Evolutionary conservation across 1,140 invertebrate species (phyloP), one percentile per base, ranked within the genome.

Genomic region (Camponotus vicinus): DNA sequence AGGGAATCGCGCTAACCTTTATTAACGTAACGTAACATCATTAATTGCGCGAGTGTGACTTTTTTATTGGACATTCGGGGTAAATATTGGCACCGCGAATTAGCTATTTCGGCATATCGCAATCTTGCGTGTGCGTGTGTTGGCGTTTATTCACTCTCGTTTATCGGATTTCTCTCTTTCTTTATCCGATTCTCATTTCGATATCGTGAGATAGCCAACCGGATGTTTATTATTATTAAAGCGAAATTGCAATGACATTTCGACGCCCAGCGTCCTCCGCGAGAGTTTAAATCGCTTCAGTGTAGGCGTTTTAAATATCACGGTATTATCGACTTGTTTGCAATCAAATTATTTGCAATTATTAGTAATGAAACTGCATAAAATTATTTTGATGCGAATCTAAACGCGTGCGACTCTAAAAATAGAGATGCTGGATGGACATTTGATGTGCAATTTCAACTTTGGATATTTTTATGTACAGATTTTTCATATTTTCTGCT

Each of bases 81-180:
- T 69, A 89, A 86, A 89, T 89, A 89, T 90, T 90, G 61, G 67
- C 59, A 18, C 45, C 21, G 49, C 61, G 55, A 57, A 69, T 89
- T 88, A 69, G 61, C n/a, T 70, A 34, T 73, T 61, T 67, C 63
- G 78, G 66, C 73, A 40, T 86, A 87, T 79, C 78, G 87, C 49
- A 71, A 34, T 45, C 67, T 45, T 57, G 49, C 45, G 49, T 67
- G 1, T 49, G 63, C 67, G n/a, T 32, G 64, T 27, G 49, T 66
- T 57, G 52, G 11, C 32, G 21, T 76, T 80, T 64, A 52, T 57
- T 40, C 75, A 21, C 21, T 77, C 66, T 55, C 34, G 8, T 66
- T 52, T 40, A 55, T 61, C 64, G 13, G 40, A 34, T 78, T 7
- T 66, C 9, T 18, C 6, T 80, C 42, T 21, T 34, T 69, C 7